Conservation (phyloP, 1,140 invertebrate genomes). For the Zaprionus capensis region DNA sequence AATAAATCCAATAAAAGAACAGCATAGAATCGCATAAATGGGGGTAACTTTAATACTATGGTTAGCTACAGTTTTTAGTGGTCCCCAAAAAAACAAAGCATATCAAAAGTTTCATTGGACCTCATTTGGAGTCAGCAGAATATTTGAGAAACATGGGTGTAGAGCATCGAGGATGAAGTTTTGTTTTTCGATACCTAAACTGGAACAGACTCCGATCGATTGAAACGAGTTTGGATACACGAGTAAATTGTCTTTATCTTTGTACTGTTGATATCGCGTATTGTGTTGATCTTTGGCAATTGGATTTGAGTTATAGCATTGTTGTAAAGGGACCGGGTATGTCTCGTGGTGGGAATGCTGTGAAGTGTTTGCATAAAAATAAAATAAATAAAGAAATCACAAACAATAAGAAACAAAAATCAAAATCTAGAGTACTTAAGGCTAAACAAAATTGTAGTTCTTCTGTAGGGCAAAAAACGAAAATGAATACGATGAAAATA, state of each 20-base stretch:
- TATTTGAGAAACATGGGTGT: constrained; percentile 6
- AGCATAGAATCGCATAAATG: background rate
- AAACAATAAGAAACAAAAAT: constrained; percentile 45
- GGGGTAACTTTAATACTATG: constrained; percentile 22
- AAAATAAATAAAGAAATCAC: constrained; percentile 47
- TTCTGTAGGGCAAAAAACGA: background rate
- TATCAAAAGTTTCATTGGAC: constrained; percentile 23
- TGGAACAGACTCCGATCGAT: constrained; percentile 35
- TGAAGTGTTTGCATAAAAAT: constrained; percentile 73
- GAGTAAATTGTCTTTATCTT: constrained; percentile 64
- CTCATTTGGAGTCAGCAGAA: constrained; percentile 24
- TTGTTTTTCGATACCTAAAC: constrained; percentile 18
- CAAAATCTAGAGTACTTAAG: constrained; percentile 28
- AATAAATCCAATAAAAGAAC: background rate
- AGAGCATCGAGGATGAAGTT: constrained; percentile 20
- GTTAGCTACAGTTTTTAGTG: constrained; percentile 23
- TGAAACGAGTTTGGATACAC: constrained; percentile 29
- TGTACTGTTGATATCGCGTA: constrained; percentile 66
- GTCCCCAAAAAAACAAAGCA: constrained; percentile 10
- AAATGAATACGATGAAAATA: background rate
- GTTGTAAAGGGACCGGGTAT: constrained; percentile 82
- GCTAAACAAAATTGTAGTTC: background rate
- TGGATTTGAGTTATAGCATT: constrained; percentile 74
- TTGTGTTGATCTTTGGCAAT: constrained; percentile 65
- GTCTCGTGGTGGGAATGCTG: constrained; percentile 81